phyloP scores from a whole-genome alignment of 1,140 invertebrate genomes.

The Saccostrea echinata region DNA sequence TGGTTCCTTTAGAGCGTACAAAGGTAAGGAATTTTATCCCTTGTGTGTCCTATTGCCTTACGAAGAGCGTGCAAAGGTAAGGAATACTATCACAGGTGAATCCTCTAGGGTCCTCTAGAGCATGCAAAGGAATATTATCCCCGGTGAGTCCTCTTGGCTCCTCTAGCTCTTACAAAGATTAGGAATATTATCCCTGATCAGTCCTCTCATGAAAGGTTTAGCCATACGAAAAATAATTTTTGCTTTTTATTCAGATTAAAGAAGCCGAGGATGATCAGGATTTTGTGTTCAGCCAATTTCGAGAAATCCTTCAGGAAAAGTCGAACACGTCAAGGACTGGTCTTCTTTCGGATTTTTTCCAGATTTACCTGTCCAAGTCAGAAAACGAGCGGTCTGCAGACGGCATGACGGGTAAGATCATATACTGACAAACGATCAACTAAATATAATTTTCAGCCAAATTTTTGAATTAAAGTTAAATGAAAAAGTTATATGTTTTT shows the following conservation, averaged over 20 bases:
- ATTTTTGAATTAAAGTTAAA: not conserved
- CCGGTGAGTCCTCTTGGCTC: too few species aligned
- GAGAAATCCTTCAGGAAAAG: not conserved
- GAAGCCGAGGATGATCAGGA: not conserved
- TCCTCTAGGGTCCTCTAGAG: too few species aligned
- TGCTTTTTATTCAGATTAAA: slow-evolving; percentile 10
- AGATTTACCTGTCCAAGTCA: not conserved
- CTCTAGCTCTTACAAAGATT: too few species aligned
- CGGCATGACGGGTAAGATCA: not conserved
- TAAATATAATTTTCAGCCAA: not conserved
- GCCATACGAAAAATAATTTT: not conserved
- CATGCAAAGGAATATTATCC: too few species aligned
- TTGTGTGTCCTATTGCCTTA: too few species aligned
- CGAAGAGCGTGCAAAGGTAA: too few species aligned
- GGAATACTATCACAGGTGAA: too few species aligned
- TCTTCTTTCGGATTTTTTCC: not conserved
- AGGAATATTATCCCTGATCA: too few species aligned
- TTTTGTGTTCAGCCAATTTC: not conserved
- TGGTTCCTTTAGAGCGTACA: too few species aligned
- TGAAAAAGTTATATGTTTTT: not conserved
- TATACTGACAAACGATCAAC: too few species aligned
- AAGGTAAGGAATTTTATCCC: too few species aligned
- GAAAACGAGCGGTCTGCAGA: not conserved
- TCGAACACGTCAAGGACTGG: not conserved
- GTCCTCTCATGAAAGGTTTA: too few species aligned